Conservation (phyloP, 2,797 vertebrate species). For the Chloroceryle amazona region DNA sequence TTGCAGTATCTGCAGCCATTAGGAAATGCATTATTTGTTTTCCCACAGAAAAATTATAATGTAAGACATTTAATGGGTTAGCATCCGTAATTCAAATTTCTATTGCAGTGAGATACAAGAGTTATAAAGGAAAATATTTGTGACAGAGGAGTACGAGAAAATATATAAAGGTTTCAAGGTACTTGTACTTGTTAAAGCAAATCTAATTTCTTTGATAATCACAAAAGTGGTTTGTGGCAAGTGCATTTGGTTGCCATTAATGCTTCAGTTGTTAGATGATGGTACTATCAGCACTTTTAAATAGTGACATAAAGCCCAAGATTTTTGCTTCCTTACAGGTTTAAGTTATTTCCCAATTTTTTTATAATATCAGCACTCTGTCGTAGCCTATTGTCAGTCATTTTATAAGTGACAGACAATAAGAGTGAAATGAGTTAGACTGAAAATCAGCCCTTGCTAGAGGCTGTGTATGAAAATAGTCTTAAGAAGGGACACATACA, state of each 20-base stretch:
- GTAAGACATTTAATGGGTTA: background rate
- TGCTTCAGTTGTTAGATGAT: background rate
- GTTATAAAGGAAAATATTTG: background rate
- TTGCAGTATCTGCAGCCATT: background rate
- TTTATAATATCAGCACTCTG: background rate
- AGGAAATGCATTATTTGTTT: background rate
- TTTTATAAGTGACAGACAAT: background rate
- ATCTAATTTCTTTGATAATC: background rate
- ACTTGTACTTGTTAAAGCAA: background rate
- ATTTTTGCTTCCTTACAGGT: background rate
- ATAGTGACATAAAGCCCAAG: background rate
- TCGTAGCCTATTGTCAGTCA: background rate
- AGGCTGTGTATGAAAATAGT: background rate
- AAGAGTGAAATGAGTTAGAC: background rate
- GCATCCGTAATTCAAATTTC: background rate
- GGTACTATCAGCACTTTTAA: background rate
- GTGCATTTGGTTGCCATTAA: background rate
- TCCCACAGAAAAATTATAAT: background rate
- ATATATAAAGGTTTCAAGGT: background rate
- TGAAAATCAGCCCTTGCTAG: constrained; percentile 10
- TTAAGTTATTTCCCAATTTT: background rate
- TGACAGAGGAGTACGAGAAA: background rate
- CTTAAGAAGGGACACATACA: background rate
- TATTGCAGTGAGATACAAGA: background rate
- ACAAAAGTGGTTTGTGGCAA: background rate